phyloP scores from a whole-genome alignment of 2,113 vertebrate genomes.

The Macrotis lagotis region DNA sequence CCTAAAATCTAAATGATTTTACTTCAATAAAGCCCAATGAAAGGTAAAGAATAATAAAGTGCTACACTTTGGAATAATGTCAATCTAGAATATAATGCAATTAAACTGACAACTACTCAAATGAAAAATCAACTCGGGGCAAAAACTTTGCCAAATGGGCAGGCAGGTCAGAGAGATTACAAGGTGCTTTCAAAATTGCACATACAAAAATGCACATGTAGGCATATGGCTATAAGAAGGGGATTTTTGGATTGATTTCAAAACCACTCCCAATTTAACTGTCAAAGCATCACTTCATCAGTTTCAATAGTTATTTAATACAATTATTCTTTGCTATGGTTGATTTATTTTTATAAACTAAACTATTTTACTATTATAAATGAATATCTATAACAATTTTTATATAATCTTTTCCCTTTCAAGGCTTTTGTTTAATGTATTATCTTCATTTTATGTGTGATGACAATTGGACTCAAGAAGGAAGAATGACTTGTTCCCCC shows the following conservation, averaged over 20 bases:
- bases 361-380: neutral
- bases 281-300: neutral
- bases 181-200: neutral
- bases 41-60: conserved; percentile 18
- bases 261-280: neutral
- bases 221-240: neutral
- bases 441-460: neutral
- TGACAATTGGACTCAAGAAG: neutral
- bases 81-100: conserved; percentile 24
- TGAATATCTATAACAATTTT: neutral
- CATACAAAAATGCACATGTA: too few species aligned
- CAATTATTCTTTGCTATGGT: neutral
- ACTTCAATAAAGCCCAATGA: neutral
- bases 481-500: neutral
- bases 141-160: neutral
- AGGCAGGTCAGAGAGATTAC: neutral
- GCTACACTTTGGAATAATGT: neutral
- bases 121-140: accelerated
- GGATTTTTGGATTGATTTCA: neutral
- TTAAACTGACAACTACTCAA: neutral
- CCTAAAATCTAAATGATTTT: conserved; percentile 15
- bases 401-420: neutral
- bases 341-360: neutral
- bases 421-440: neutral
- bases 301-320: neutral